Evolutionary conservation across 2,797 vertebrate genomes (phyloP).

Genomic region (Xyrichtys novacula): DNA sequence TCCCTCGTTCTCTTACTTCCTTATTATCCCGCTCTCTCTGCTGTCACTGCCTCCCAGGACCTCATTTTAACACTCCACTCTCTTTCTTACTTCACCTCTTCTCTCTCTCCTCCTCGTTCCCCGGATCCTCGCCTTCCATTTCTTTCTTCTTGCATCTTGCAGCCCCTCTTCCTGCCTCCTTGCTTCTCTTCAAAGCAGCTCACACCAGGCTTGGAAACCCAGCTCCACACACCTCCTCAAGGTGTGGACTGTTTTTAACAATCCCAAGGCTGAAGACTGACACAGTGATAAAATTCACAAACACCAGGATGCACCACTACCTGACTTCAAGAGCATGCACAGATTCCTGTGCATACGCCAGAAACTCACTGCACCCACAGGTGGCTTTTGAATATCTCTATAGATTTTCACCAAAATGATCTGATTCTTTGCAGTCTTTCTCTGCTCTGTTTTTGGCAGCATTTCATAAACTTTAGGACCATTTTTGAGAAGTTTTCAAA

Average conservation of each 20-base stretch:
- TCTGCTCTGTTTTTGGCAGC: background rate
- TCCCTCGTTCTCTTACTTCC: conserved; percentile 51
- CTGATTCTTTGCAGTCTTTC: conserved; percentile 5
- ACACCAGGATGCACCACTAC: background rate
- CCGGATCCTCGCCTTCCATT: conserved; percentile 50
- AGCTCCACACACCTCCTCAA: conserved; percentile 63
- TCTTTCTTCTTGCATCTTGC: conserved; percentile 53
- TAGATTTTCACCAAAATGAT: conserved; percentile 18
- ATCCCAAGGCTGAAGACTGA: conserved; percentile 65
- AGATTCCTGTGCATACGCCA: background rate
- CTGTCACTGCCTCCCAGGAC: conserved; percentile 69
- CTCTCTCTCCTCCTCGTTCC: conserved; percentile 33
- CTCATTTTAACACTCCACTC: conserved; percentile 64
- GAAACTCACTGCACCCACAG: conserved; percentile 13
- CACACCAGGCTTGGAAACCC: conserved; percentile 64
- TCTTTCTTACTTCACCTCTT: conserved; percentile 25
- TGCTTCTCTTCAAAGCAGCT: conserved; percentile 71
- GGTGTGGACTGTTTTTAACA: conserved; percentile 75
- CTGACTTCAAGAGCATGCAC: conserved; percentile 18
- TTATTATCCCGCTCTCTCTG: conserved; percentile 61
- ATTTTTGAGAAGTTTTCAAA: conserved; percentile 18
- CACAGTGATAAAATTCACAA: conserved; percentile 59
- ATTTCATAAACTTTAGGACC: conserved; percentile 2
- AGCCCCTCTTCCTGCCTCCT: conserved; percentile 34
- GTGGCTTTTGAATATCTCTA: conserved; percentile 1